phyloP scores from a whole-genome alignment of 2,797 vertebrate genomes.

The Tragelaphus oryx region DNA sequence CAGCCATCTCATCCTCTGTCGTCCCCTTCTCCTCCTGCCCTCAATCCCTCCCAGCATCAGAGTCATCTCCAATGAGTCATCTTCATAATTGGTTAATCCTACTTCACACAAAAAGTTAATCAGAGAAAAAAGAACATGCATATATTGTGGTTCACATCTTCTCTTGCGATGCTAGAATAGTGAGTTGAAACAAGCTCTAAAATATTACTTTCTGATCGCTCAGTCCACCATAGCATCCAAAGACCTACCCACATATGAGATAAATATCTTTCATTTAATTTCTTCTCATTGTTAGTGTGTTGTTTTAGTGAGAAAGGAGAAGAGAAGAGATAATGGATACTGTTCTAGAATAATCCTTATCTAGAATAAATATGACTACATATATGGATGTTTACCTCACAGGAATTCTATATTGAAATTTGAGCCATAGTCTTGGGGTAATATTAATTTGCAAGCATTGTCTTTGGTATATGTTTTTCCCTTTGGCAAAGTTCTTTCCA shows the following conservation, averaged over 20 bases:
- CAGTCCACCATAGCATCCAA: neutral
- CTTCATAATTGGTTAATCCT: neutral
- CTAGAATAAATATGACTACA: neutral
- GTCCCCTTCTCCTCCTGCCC: too few relatives aligned
- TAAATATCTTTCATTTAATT: neutral
- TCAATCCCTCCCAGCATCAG: too few relatives aligned
- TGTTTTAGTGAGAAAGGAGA: neutral
- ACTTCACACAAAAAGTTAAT: neutral
- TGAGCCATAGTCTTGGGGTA: neutral
- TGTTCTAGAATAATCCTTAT: neutral
- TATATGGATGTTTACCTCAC: neutral
- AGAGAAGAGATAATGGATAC: neutral
- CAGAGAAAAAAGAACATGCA: neutral
- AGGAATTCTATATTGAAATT: neutral
- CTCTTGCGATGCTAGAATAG: neutral
- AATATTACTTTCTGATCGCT: neutral
- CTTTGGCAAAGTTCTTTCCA: neutral
- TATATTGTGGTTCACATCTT: neutral
- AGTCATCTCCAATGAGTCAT: too few relatives aligned
- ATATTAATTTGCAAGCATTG: neutral
- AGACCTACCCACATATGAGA: neutral
- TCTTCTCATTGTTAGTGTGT: neutral
- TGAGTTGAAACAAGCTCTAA: neutral
- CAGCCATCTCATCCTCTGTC: too few relatives aligned
- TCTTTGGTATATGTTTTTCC: neutral